phyloP scores from a whole-genome alignment of 2,797 vertebrate genomes.

The Mormyrus proboscirostris region DNA sequence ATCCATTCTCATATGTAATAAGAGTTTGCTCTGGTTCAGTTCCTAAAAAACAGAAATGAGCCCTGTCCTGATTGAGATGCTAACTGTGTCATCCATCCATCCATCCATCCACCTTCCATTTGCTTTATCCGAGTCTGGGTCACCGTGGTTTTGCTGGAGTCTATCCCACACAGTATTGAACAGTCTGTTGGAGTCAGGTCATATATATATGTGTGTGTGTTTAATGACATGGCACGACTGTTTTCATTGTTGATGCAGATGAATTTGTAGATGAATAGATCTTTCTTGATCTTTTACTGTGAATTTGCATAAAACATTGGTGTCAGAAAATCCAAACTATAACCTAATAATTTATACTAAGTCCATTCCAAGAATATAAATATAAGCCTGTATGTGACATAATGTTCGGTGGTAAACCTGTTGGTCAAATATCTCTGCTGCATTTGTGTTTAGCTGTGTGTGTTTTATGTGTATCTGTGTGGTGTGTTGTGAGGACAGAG shows the following conservation, averaged over 20 bases:
- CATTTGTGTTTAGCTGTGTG: not conserved
- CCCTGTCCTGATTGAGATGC: not conserved
- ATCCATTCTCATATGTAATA: not conserved
- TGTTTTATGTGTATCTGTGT: not conserved
- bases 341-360: not conserved
- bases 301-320: not conserved
- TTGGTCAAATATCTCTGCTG: not conserved
- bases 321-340: not conserved
- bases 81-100: not conserved
- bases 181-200: not conserved
- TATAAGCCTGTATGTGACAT: not conserved
- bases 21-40: not conserved
- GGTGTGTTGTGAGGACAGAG: not conserved
- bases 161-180: not conserved
- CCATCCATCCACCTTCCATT: not conserved
- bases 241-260: not conserved
- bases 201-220: not conserved
- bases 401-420: not conserved
- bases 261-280: not conserved
- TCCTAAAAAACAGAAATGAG: not conserved
- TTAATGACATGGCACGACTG: not conserved
- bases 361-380: not conserved
- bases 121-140: not conserved
- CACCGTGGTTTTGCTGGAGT: not conserved
- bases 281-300: not conserved